Conservation (phyloP, 1,140 invertebrate genomes). For the Mercenaria mercenaria region DNA sequence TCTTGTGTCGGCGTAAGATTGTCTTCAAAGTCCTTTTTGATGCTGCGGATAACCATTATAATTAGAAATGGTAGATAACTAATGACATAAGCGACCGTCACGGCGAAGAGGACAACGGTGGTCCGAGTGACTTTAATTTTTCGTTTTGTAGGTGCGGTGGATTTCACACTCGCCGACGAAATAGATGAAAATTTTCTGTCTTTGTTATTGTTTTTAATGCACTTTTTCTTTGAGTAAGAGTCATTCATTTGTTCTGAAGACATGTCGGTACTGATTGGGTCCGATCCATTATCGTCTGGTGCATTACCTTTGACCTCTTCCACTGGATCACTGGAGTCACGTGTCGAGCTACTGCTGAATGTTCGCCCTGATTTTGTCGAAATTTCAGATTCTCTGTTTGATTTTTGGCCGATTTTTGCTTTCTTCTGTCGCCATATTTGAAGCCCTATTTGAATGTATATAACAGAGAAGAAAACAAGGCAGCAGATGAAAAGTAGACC, state of each 20-base stretch:
- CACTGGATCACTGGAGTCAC: conserved; percentile 51
- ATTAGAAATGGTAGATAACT: conserved; percentile 78
- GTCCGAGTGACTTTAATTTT: conserved; percentile 76
- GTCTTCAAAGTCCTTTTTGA: conserved; percentile 78
- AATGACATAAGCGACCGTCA: conserved; percentile 78
- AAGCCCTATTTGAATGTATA: conserved; percentile 80
- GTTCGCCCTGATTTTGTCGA: conserved; percentile 36
- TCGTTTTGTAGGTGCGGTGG: conserved; percentile 56
- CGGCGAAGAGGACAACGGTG: conserved; percentile 77
- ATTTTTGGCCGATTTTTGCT: conserved; percentile 66
- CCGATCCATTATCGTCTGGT: conserved; percentile 48
- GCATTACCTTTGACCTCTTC: neutral
- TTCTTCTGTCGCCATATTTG: conserved; percentile 78
- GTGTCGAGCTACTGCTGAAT: conserved; percentile 67
- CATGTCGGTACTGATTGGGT: conserved; percentile 78
- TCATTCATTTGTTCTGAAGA: conserved; percentile 75
- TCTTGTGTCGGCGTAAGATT: conserved; percentile 72
- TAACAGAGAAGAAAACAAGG: conserved; percentile 78
- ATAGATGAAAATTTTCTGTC: conserved; percentile 63
- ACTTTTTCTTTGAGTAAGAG: conserved; percentile 48
- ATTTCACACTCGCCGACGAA: conserved; percentile 46
- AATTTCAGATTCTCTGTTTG: conserved; percentile 53
- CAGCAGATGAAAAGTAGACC: conserved; percentile 79
- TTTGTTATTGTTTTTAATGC: conserved; percentile 49
- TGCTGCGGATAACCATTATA: conserved; percentile 74